These are phyloP conservation scores for Hanleya hanleyi DNA, from an alignment of 2,888 invertebrate species.

Conservation along the genomic window DNA sequence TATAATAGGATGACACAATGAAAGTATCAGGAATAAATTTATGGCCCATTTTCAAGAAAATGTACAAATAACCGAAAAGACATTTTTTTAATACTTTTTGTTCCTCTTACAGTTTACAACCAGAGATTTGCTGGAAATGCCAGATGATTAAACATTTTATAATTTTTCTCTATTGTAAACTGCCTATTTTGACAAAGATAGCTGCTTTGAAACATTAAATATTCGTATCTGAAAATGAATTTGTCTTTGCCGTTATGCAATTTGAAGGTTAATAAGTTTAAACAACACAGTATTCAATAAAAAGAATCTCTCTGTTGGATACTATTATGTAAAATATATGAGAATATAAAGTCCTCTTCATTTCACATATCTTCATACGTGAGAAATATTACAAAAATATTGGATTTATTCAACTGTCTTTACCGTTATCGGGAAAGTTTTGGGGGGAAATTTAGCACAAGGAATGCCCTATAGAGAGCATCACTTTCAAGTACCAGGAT, in stretches of 20 bases:
- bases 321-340: no score
- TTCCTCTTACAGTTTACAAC: not conserved
- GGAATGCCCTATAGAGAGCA: not conserved
- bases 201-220: not conserved
- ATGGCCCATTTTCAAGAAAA: conserved; percentile 14
- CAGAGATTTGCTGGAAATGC: not conserved
- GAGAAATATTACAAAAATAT: no score
- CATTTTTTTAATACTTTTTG: not conserved
- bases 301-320: no score
- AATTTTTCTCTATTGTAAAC: not conserved
- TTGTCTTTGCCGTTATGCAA: not conserved
- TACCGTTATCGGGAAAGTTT: not conserved
- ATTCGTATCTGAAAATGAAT: not conserved
- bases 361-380: no score
- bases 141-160: not conserved
- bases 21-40: no score
- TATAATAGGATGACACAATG: no score
- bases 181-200: not conserved
- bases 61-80: conserved; percentile 10
- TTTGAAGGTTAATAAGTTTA: not conserved
- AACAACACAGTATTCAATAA: no score
- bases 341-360: no score
- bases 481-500: conserved; percentile 10
- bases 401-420: no score
- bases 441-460: not conserved